A percentile compares a stretch with the other conserved stretches of the same genome.
phyloP scores from a whole-genome alignment of 2,113 vertebrate species.

The Climacteris rufus region DNA sequence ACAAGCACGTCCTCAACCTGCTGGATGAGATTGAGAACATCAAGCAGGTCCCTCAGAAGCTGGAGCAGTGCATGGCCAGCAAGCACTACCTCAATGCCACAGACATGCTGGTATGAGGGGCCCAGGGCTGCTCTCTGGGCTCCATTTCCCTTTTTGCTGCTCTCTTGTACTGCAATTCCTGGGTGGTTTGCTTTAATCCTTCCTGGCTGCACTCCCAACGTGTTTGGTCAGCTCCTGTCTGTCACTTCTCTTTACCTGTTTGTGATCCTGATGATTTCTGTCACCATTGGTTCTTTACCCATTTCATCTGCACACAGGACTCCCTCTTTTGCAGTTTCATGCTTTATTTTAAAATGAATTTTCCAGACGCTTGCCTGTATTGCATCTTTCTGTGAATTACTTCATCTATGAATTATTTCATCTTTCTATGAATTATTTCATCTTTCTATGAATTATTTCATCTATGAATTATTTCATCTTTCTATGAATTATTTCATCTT shows the following conservation, averaged over 20 bases:
- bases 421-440: neutral
- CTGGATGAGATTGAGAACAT: slow-evolving; percentile 98
- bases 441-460: neutral
- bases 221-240: neutral
- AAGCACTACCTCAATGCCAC: slow-evolving; percentile 95
- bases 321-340: neutral
- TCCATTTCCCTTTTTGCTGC: neutral
- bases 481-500: neutral
- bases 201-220: neutral
- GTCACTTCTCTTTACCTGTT: neutral
- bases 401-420: no score
- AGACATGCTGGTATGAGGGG: slow-evolving; percentile 82
- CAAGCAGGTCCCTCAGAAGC: slow-evolving; percentile 93
- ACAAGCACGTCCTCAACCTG: slow-evolving; percentile 95
- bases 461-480: no score
- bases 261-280: neutral
- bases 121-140: neutral
- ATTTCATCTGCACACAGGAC: no score
- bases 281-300: neutral
- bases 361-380: neutral
- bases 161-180: neutral
- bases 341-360: neutral
- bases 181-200: neutral
- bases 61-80: slow-evolving; percentile 92
- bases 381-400: neutral